Conservation (phyloP, 2,888 invertebrate genomes). For the Lacanobia wlatinum region DNA sequence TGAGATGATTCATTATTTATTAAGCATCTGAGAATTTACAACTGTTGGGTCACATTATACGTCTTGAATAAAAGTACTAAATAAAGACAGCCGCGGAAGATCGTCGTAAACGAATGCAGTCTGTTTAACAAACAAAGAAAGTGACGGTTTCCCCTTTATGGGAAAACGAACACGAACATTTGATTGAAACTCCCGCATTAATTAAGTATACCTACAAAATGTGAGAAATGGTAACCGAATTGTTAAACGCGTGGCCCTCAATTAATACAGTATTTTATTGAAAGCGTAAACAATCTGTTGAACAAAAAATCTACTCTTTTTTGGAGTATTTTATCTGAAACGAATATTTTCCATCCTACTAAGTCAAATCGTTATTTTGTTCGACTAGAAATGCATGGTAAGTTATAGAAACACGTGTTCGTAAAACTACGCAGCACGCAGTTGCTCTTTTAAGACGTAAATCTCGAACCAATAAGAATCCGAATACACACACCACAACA, state of each 20-base stretch:
- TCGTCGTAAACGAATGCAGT: too few relatives aligned
- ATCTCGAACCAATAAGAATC: not conserved
- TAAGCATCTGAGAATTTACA: not conserved
- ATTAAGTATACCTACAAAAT: too few relatives aligned
- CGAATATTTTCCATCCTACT: not conserved
- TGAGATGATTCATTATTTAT: constrained; percentile 6
- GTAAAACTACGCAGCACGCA: not conserved
- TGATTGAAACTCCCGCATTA: not conserved
- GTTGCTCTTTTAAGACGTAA: not conserved
- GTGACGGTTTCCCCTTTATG: not conserved
- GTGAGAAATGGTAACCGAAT: not conserved
- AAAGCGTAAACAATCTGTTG: not conserved
- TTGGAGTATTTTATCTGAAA: not conserved
- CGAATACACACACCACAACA: not conserved
- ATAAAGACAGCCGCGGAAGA: not conserved
- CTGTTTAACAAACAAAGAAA: not conserved
- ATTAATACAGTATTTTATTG: not conserved
- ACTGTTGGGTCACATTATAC: not conserved
- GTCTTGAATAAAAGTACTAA: not conserved
- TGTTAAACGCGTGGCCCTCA: too few relatives aligned
- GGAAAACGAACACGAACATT: not conserved
- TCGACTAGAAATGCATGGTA: not conserved
- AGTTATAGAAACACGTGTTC: not conserved
- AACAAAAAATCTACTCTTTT: not conserved
- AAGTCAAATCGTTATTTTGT: not conserved